A percentile compares a stretch with the other conserved stretches of the same genome.
These are phyloP conservation scores for Uloborus plumipes DNA, from an alignment of 2,888 invertebrate genomes.

Conservation along the genomic window DNA sequence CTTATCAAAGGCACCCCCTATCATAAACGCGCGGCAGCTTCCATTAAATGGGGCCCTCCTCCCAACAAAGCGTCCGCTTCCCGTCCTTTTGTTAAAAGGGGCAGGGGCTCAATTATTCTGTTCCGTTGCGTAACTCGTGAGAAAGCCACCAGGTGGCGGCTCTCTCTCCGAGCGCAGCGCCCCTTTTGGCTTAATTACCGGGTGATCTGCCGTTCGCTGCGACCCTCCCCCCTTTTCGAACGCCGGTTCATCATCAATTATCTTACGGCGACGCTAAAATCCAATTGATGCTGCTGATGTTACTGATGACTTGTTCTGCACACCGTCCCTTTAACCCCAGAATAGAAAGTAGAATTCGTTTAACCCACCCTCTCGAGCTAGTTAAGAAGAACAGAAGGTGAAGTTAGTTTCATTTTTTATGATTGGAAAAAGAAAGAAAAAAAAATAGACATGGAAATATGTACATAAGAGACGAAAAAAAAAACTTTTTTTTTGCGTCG, in stretches of 20 bases:
- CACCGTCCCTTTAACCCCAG: not conserved
- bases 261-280: conserved; percentile 53
- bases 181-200: conserved; percentile 62
- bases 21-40: not conserved
- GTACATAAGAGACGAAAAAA: not conserved
- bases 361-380: too few relatives aligned
- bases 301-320: conserved; percentile 39
- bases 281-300: conserved; percentile 57
- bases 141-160: conserved; percentile 57
- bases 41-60: conserved; percentile 24
- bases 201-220: conserved; percentile 30
- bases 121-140: conserved; percentile 58
- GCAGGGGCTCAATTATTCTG: conserved; percentile 48
- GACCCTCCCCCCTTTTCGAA: not conserved
- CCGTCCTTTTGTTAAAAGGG: conserved; percentile 19
- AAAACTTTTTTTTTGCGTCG: not conserved
- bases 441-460: too few relatives aligned
- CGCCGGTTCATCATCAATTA: conserved; percentile 55
- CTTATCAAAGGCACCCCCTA: conserved; percentile 2
- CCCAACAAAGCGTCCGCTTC: conserved; percentile 1
- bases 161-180: conserved; percentile 21
- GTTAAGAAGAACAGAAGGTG: too few relatives aligned
- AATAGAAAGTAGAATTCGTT: too few relatives aligned
- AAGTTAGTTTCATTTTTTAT: too few relatives aligned
- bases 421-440: too few relatives aligned